Evolutionary conservation across 2,113 vertebrate species (phyloP), one percentile per base, ranked within the genome.

Genomic region (Coregonus clupeaformis): DNA sequence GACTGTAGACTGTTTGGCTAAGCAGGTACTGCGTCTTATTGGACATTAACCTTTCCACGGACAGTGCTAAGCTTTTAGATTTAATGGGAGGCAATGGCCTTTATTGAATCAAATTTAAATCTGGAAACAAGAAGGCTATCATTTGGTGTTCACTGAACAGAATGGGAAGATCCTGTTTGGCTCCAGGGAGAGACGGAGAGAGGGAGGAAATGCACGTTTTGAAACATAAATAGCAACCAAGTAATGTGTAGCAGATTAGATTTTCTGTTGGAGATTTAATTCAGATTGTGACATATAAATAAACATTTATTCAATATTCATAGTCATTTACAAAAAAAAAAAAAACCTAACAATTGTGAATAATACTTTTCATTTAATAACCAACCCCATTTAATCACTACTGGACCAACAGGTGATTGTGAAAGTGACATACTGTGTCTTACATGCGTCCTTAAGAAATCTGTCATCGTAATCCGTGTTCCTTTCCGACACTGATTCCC

Each of bases 41-140:
- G 64, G 75, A 87, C 72, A 87, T 90, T 84, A 84, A 90, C 81
- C 84, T 86, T 82, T 86, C 47, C 70, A 77, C 75, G 73, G 83
- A 81, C 76, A 83, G 75, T 85, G 84, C 86, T 83, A 69, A 68
- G 76, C 76, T 82, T 87, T 77, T 77, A 72, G 59, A 74, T 84
- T 83, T 85, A 49, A 82, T 80, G 45, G 67, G 78, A 75, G 66
- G 2, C 75, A n/a, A 59, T 79, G 49, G 73, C 77, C 67, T 79
- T 82, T 74, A 73, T 81, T 85, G 22, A 77, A 74, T 72, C 42
- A 45, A 68, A 80, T 67, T 67, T 20, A 82, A 77, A 42, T 12
- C 36, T 6, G 1, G 36, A 36, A 74, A 74, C 67, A 62, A 7
- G 49, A 76, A 71, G 77, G 24, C 22, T n/a, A 78, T 82, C 65